These are phyloP conservation scores for Tubulanus polymorphus DNA, from an alignment of 2,888 invertebrate genomes.

Conservation along the genomic window DNA sequence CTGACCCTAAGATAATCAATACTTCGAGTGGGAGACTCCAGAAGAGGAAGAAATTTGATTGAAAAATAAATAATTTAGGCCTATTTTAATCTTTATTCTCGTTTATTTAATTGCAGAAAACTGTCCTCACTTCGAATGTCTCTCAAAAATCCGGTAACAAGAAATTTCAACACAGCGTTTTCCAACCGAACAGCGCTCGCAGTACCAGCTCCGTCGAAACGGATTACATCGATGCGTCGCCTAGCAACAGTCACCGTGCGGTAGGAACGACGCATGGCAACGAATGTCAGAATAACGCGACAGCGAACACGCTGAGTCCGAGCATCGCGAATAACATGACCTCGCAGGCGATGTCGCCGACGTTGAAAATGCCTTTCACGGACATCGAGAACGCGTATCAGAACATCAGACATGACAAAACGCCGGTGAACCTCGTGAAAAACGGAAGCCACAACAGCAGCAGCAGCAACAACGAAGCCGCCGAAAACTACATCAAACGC, in stretches of 20 bases:
- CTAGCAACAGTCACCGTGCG: background rate
- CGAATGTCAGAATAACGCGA: constrained; percentile 8
- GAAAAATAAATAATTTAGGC: no score
- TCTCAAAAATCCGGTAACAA: no score
- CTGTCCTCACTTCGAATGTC: no score
- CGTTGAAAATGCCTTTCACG: constrained; percentile 37
- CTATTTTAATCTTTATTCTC: no score
- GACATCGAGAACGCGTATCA: constrained; percentile 49
- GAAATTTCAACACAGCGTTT: constrained; percentile 17
- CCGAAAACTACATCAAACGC: constrained; percentile 38
- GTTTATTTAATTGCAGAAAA: no score
- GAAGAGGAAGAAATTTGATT: no score
- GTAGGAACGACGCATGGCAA: background rate
- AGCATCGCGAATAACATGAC: constrained; percentile 49
- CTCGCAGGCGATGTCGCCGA: constrained; percentile 33
- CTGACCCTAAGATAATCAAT: no score
- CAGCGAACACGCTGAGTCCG: constrained; percentile 13
- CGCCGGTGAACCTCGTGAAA: constrained; percentile 44
- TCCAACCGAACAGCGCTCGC: constrained; percentile 21
- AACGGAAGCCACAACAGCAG: constrained; percentile 3
- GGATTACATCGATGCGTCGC: constrained; percentile 3
- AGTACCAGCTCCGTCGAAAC: constrained; percentile 21
- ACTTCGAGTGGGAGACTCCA: no score
- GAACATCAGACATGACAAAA: constrained; percentile 50
- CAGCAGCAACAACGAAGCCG: constrained; percentile 21